Conservation (phyloP, 37 sponge, comb jelly and placozoan genomes). For the Beroe forskalii region DNA sequence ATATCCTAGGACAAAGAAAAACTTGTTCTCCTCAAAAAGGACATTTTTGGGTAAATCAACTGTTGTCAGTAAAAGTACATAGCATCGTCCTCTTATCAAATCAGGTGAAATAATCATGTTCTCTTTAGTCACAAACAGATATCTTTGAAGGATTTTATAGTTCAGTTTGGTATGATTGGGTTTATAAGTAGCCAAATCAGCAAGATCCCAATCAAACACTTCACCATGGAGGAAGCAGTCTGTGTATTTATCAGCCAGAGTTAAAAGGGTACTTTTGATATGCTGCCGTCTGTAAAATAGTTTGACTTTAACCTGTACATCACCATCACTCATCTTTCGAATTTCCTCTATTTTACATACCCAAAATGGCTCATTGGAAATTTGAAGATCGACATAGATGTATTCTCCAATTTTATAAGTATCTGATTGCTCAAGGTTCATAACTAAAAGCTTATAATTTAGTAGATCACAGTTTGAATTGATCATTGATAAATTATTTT, state of each 20-base stretch:
- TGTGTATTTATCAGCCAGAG: conserved; percentile 31
- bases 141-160: background rate
- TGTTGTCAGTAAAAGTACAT: conserved; percentile 15
- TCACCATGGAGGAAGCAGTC: conserved; percentile 27
- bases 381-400: conserved; percentile 1
- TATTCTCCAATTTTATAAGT: conserved; percentile 42
- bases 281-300: conserved; percentile 13
- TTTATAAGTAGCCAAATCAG: background rate
- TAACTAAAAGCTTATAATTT: too few species aligned
- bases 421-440: too few species aligned
- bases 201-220: conserved; percentile 27
- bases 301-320: conserved; percentile 41
- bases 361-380: conserved; percentile 12
- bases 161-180: conserved; percentile 17
- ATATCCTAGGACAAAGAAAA: conserved; percentile 41
- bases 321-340: background rate
- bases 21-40: background rate
- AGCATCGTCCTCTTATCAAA: conserved; percentile 28
- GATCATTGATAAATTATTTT: too few species aligned
- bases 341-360: conserved; percentile 52
- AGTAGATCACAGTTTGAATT: too few species aligned
- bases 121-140: conserved; percentile 23
- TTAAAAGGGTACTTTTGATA: background rate
- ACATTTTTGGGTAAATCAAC: conserved; percentile 40
- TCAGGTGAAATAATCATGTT: conserved; percentile 15